These are phyloP conservation scores for Nyctibius grandis DNA, from an alignment of 2,797 vertebrate genomes.

Conservation along the genomic window DNA sequence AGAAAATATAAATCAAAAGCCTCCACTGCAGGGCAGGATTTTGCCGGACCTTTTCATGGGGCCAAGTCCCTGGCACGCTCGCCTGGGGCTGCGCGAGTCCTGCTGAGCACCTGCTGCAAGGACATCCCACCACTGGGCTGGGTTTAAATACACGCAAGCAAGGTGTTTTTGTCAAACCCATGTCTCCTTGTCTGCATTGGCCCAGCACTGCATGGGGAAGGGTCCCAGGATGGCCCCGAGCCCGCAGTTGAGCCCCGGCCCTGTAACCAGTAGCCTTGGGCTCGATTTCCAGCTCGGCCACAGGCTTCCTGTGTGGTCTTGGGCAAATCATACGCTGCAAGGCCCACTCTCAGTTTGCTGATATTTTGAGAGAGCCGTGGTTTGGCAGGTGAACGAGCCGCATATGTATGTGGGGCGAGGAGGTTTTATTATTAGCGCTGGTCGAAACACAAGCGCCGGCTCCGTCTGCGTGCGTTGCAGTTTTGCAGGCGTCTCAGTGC, in stretches of 20 bases:
- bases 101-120: conserved; percentile 4
- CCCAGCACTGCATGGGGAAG: fast-evolving
- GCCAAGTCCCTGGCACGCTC: fast-evolving
- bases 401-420: neutral
- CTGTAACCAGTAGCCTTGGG: neutral
- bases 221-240: neutral
- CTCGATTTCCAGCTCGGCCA: conserved; percentile 19
- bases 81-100: neutral
- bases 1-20: conserved; percentile 66
- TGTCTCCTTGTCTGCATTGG: neutral
- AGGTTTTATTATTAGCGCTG: conserved; percentile 46
- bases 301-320: conserved; percentile 63
- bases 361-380: conserved; percentile 57
- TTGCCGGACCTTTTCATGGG: neutral
- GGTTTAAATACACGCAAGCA: neutral
- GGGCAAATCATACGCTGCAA: conserved; percentile 40
- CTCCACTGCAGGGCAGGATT: conserved; percentile 19
- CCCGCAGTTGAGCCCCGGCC: fast-evolving
- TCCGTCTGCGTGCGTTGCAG: neutral
- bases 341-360: neutral
- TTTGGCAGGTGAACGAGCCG: conserved; percentile 54
- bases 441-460: neutral
- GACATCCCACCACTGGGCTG: neutral
- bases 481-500: neutral
- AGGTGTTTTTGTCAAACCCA: neutral